Evolutionary conservation across 2,888 invertebrate genomes (phyloP), one percentile per base, ranked within the genome.

Genomic region (Rotaria macrura): DNA sequence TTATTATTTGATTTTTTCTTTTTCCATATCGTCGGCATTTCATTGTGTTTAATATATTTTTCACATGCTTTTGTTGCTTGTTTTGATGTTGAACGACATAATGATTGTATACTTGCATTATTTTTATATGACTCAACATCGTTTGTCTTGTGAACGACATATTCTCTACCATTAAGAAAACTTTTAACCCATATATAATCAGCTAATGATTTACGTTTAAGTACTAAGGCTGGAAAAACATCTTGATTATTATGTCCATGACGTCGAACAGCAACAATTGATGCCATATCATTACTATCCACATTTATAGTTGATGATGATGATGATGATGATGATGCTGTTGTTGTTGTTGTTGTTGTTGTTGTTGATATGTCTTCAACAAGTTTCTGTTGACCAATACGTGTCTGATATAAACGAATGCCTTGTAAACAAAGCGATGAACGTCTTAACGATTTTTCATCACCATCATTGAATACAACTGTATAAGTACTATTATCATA

Each of bases 391-490:
- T 79, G 79, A 79, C 9, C 43, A 43, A 43, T 40, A 20, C 43
- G 79, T 25, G 40, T 43, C 43, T 40, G 43, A 43, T 79, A 79
- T 40, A 79, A 43, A 43, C 79, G 79, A 12, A 43, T 79, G 90
- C 97, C 97, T 91, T 98, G 98, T 83, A 97, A 92, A 90, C 97
- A 97, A 38, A 99, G 92, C 7, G 97, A 97, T 6, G 96, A 95
- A 87, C 99, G 93, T 87, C 97, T 93, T 83, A 99, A 91, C 0
- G 96, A 96, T 38, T 96, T 96, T 88, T 98, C 97, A 90, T 99
- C 99, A 5, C 98, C 99, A 92, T 99, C 99, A 92, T 99, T 96
- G 92, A 99, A 99, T 1, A 98, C 98, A 89, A 99, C 98, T 88
- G 97, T 97, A 90, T 99, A 98, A 90, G 95, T 95, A 90, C 97